phyloP scores from a whole-genome alignment of 2,113 vertebrate genomes.

The Pygoscelis adeliae region DNA sequence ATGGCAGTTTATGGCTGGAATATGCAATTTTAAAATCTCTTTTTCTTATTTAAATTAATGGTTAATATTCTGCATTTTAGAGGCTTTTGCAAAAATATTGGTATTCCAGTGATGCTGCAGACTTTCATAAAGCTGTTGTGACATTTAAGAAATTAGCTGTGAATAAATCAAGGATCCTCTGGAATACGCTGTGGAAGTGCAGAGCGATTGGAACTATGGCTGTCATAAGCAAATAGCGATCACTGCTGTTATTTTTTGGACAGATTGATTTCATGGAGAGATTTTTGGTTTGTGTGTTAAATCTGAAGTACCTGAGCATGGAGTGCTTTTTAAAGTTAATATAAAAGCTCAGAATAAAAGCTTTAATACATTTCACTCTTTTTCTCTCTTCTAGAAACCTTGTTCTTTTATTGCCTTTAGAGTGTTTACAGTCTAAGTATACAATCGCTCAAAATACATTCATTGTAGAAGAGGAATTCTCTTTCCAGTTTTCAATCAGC shows the following conservation, averaged over 20 bases:
- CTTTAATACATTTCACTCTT: background rate
- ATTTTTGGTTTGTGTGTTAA: background rate
- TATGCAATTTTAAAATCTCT: background rate
- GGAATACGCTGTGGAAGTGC: background rate
- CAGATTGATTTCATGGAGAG: background rate
- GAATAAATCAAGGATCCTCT: background rate
- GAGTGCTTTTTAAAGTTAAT: background rate
- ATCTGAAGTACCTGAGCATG: background rate
- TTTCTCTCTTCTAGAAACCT: background rate
- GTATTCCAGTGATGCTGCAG: background rate
- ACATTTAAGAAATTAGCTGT: slow-evolving; percentile 3
- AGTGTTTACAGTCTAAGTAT: background rate
- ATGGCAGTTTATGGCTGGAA: background rate
- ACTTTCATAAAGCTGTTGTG: background rate
- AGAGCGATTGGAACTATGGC: background rate
- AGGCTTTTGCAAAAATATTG: background rate
- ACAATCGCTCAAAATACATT: background rate
- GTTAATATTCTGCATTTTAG: background rate
- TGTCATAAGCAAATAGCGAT: background rate
- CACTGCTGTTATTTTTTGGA: background rate
- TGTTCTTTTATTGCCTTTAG: background rate
- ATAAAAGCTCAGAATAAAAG: background rate
- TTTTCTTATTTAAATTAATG: background rate
- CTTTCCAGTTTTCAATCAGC: background rate
- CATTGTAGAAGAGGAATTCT: background rate